These are phyloP conservation scores for Nerophis lumbriciformis DNA, from an alignment of 2,113 vertebrate genomes.

Conservation along the genomic window DNA sequence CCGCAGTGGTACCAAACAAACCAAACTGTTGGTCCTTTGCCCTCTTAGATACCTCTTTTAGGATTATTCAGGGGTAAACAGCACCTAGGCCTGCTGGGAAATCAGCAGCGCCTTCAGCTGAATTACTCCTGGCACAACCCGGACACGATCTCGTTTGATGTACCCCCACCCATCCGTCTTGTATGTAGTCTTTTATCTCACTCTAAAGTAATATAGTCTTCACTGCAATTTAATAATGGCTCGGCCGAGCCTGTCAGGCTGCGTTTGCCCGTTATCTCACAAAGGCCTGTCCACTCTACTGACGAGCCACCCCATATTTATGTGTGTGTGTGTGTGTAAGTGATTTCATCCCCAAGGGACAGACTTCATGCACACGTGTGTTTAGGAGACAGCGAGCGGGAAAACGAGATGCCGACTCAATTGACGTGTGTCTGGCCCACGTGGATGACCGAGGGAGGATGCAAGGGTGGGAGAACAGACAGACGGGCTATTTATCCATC, in stretches of 20 bases:
- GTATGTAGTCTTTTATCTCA: constrained; percentile 96
- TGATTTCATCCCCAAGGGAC: constrained; percentile 39
- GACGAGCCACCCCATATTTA: constrained; percentile 62
- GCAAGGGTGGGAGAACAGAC: constrained; percentile 24
- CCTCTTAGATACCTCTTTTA: constrained; percentile 76
- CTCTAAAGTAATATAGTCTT: constrained; percentile 97
- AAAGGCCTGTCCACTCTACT: constrained; percentile 73
- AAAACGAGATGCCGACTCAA: constrained; percentile 59
- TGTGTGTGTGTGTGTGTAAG: constrained; percentile 30
- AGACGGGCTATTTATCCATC: constrained; percentile 62
- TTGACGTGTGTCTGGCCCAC: constrained; percentile 65
- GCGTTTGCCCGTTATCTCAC: constrained; percentile 95
- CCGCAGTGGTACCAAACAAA: no score
- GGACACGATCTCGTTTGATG: constrained; percentile 97
- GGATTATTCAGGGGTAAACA: constrained; percentile 87
- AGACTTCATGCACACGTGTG: constrained; percentile 30
- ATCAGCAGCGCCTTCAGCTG: constrained; percentile 87
- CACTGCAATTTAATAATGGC: constrained; percentile 96
- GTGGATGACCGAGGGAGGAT: constrained; percentile 49
- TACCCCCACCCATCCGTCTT: constrained; percentile 91
- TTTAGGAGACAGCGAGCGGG: constrained; percentile 20
- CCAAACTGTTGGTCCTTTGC: no score
- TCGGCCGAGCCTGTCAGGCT: constrained; percentile 89
- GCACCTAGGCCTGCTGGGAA: constrained; percentile 82
- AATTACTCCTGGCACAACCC: constrained; percentile 93